Evolutionary conservation across 2,113 vertebrate genomes (phyloP), one percentile per base, ranked within the genome.

Genomic region (Solea solea): DNA sequence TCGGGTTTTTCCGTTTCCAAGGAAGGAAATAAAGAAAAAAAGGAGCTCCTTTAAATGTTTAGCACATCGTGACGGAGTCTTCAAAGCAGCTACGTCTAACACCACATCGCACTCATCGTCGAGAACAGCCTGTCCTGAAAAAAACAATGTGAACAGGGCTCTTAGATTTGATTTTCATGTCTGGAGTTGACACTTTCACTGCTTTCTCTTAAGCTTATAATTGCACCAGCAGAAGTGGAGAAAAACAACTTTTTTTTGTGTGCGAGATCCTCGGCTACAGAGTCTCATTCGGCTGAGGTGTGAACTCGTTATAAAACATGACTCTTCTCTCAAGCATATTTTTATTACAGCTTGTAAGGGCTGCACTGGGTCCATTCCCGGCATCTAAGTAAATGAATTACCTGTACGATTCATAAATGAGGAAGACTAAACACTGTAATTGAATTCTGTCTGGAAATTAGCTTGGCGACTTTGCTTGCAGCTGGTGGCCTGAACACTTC

Each of bases 351-450:
- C 55, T 49, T 57, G 51, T 72, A 65, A 72, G 60, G 48, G 60
- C 69, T 53, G 72, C 72, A 28, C 9, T 7, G 42, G 58, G 64
- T 56, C 71, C 53, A 55, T 71, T 83, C 64, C 21, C 34, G 28
- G 54, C 34, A 74, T 71, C 45, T 64, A 68, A 71, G 55, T 66
- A 59, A 82, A 78, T 70, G 14, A 77, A 80, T 84, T 74, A 73
- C 67, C 59, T 66, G 42, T 62, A 67, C 45, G 45, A 74, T 76
- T 74, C 63, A 78, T 81, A 80, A 81, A 81, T 61, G 72, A 68
- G 59, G 42, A 76, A 71, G 41, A 55, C 46, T 41, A n/a, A 14
- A 73, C 25, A 57, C 49, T 53, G 63, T 83, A 60, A 80, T 65
- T 69, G 41, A 80, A 59, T 61, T 72, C 64, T n/a, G 46, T 54